Evolutionary conservation across 2,888 invertebrate species (phyloP), one percentile per base, ranked within the genome.

Genomic region (Plebejus argus): DNA sequence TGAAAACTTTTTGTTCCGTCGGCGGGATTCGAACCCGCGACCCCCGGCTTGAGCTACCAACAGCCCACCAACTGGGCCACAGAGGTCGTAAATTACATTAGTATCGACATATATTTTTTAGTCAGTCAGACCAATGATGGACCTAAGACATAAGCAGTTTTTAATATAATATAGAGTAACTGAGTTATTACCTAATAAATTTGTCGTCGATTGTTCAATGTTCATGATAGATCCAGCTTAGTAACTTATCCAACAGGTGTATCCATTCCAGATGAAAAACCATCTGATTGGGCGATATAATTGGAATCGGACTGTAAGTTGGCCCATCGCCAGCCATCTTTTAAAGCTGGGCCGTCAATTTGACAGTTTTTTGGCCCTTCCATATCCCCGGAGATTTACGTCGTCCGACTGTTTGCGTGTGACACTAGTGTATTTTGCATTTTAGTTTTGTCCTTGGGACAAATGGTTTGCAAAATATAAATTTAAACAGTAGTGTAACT

Each of bases 351-450:
- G 75, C 76, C 76, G 75, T 70, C 78, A 72, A 78, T 78, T 76
- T 78, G 79, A 79, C 78, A 78, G 56, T 79, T 79, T 79, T 81
- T 81, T 81, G 81, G 81, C 81, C 81, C 80, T 78, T 79, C 76
- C 78, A 78, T 76, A 80, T 79, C 80, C 79, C 75, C 77, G 77
- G 79, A 53, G 78, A 75, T 76, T 76, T 77, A 76, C 79, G 79
- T 79, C 79, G 76, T 76, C 74, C 58, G 76, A 71, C 78, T 76
- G 77, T 78, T 72, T 79, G 80, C 33, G 76, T 75, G 72, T 80
- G 80, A 81, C 81, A 66, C 77, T 81, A 79, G 78, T 76, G 76
- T 23, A 23, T 74, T 74, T 53, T 74, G 49, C 49, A 23, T 45
- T 74, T 53, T 23, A 39, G 72, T 74, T 5, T 49, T 15, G 74